Evolutionary conservation across 1,140 invertebrate genomes (phyloP).

Genomic region (Caenorhabditis tropicalis): DNA sequence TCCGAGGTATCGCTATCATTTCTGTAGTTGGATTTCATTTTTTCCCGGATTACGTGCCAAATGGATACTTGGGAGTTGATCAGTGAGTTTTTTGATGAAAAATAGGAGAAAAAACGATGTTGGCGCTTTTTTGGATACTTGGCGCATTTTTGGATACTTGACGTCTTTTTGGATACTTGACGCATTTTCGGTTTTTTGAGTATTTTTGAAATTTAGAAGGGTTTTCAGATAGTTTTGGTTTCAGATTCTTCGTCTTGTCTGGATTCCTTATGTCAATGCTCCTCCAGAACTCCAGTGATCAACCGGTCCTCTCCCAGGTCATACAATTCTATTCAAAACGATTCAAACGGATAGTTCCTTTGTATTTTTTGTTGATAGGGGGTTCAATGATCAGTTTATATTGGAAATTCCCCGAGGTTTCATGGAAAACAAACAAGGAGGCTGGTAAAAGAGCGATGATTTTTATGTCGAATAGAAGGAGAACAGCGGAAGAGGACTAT

Average conservation of each 20-base stretch:
- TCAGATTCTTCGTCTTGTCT: constrained; percentile 48
- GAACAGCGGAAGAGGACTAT: constrained; percentile 2
- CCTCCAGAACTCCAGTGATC: not conserved
- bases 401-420: not conserved
- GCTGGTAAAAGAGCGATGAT: not conserved
- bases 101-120: not conserved
- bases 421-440: not conserved
- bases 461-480: constrained; percentile 7
- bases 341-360: not conserved
- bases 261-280: constrained; percentile 41
- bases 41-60: not conserved
- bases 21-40: constrained; percentile 39
- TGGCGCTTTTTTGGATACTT: not conserved
- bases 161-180: too few species aligned
- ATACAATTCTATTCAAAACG: constrained; percentile 1
- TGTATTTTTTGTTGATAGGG: not conserved
- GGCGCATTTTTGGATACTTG: too few species aligned
- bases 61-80: constrained; percentile 49
- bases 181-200: too few species aligned
- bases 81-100: not conserved
- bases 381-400: not conserved
- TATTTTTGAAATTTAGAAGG: not conserved
- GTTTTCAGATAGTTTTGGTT: not conserved
- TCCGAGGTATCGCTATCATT: constrained; percentile 15
- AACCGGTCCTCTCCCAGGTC: not conserved